These are phyloP conservation scores for Erythrolamprus reginae DNA, from an alignment of 2,113 vertebrate genomes.

Conservation along the genomic window DNA sequence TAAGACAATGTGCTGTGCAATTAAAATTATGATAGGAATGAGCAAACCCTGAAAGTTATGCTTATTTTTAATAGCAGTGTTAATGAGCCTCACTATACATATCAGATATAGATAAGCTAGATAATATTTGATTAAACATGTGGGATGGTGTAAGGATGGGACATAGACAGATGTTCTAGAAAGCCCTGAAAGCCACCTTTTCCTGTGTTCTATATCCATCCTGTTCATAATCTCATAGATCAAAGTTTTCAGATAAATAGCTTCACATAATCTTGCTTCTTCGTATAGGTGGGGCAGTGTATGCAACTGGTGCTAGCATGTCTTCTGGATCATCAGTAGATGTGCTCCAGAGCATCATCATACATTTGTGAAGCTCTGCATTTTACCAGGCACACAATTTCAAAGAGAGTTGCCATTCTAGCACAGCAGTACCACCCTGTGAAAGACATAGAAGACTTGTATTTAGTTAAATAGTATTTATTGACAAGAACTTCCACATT, in stretches of 20 bases:
- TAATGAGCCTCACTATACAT: background rate
- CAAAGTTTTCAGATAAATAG: background rate
- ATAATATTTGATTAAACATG: background rate
- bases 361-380: background rate
- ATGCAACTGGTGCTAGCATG: background rate
- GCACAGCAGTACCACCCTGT: background rate
- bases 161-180: background rate
- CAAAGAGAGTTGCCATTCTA: background rate
- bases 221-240: background rate
- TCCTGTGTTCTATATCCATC: background rate
- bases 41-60: background rate
- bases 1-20: background rate
- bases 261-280: background rate
- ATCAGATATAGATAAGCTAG: background rate
- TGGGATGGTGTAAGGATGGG: background rate
- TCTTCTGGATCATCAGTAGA: background rate
- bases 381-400: background rate
- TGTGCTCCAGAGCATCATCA: background rate
- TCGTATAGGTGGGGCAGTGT: background rate
- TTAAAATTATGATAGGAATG: background rate
- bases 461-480: background rate
- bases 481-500: background rate
- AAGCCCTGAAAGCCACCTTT: background rate
- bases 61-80: background rate
- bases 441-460: background rate